Base-by-base conservation (phyloP, 2,113 vertebrate species). In the Bagarius yarrelli region DNA sequence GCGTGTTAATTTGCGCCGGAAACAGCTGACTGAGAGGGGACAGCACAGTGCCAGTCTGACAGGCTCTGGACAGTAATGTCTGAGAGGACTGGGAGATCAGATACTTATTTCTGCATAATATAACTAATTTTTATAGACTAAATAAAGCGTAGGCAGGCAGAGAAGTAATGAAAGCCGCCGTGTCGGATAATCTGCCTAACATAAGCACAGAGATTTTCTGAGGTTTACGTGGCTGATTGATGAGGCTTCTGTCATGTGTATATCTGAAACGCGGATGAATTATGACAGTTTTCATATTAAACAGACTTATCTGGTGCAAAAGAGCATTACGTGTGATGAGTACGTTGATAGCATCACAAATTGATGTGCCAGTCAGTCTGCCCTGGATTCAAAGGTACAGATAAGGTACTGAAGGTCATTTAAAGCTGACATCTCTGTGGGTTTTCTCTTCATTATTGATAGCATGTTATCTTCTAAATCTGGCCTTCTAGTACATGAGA, bases 1-100 rank as follows among this genome's bases (percentile, higher is more conserved):
- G 97, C 95, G 94, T 96, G 95, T 96, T 99, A 97, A 98, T 99
- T 99, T 97, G 93, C 91, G 87, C 93, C 94, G 96, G 95, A 98
- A 96, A 94, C 94, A 92, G 91, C 96, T 93, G 91, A 91, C 94
- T 94, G 94, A 91, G 93, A 90, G 91, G 89, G 89, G 92, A 92
- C 88, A 92, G 94, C 91, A 90, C 94, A 89, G 92, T 94, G 95
- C 93, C 89, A 92, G 89, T 92, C 91, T 88, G 90, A 91, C 93
- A 95, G 93, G 88, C 93, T 93, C 93, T 93, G 95, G 95, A 94
- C 89, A 89, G 73, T 66, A 59, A 70, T 34, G 55, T 76, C 63
- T 82, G 53, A 82, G 55, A 40, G 63, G 44, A 56, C 72, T 67
- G 53, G 61, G 36, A 81, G 72, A 76, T 81, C 73, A 76, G 80